phyloP scores from a whole-genome alignment of 2,797 vertebrate genomes.

The Hirundo rustica region DNA sequence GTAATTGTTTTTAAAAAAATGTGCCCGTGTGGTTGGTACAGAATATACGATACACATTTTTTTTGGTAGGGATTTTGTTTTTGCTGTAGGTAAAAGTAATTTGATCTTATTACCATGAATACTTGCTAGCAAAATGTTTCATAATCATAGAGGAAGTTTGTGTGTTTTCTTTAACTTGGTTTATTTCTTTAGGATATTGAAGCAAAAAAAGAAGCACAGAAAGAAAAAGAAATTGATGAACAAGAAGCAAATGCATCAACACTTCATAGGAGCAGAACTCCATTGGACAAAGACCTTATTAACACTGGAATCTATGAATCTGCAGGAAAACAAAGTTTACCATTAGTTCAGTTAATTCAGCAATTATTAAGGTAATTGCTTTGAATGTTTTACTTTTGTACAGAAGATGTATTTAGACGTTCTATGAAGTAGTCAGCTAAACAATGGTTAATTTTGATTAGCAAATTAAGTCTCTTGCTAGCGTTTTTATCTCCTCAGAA shows the following conservation, averaged over 20 bases:
- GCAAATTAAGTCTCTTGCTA: background rate
- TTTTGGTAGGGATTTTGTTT: background rate
- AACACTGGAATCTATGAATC: slow-evolving; percentile 98
- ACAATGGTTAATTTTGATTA: background rate
- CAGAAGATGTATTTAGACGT: background rate
- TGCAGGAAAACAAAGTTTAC: slow-evolving; percentile 92
- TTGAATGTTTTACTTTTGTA: background rate
- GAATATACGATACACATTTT: background rate
- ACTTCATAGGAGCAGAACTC: slow-evolving; percentile 90
- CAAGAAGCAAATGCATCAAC: slow-evolving; percentile 95
- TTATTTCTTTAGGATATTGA: slow-evolving; percentile 88
- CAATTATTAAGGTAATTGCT: slow-evolving; percentile 89
- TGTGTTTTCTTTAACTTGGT: background rate
- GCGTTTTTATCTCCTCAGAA: background rate
- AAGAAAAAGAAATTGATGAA: slow-evolving; percentile 98
- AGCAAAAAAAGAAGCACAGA: slow-evolving; percentile 99
- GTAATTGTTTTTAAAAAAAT: background rate
- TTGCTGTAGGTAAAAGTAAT: background rate
- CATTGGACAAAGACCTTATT: slow-evolving; percentile 96
- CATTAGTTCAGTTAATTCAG: slow-evolving; percentile 95
- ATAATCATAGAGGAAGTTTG: background rate
- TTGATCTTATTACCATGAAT: background rate
- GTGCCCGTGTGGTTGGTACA: rapidly evolving
- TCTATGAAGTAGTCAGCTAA: background rate
- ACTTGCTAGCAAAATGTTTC: background rate